A percentile compares a stretch with the other conserved stretches of the same genome.
Conservation (phyloP, 2,888 invertebrate genomes). For the Pyralis farinalis region DNA sequence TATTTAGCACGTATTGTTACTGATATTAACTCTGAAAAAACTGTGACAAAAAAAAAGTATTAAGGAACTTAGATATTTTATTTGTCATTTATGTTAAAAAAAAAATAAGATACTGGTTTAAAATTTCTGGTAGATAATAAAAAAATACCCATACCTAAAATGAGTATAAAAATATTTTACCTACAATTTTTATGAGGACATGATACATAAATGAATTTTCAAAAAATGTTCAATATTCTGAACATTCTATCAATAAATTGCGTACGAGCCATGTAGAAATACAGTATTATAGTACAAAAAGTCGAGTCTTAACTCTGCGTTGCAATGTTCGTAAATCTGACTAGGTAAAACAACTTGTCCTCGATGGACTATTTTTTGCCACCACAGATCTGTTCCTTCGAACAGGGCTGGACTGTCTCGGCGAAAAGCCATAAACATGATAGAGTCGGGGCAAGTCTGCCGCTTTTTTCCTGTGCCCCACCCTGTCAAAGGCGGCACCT, state of each 20-base stretch:
- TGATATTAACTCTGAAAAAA: too few species aligned
- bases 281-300: constrained; percentile 21
- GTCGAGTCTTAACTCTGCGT: constrained; percentile 46
- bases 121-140: too few species aligned
- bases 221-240: neutral
- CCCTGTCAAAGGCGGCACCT: constrained; percentile 49
- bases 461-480: constrained; percentile 71
- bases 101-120: too few species aligned
- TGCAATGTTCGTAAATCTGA: constrained; percentile 68
- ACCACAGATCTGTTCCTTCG: constrained; percentile 76
- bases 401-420: constrained; percentile 71
- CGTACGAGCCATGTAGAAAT: constrained; percentile 5
- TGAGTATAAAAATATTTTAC: too few species aligned
- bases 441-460: constrained; percentile 66
- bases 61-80: too few species aligned
- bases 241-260: constrained; percentile 1
- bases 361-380: constrained; percentile 74
- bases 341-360: constrained; percentile 77
- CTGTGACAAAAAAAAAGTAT: too few species aligned
- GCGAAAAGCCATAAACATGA: constrained; percentile 79
- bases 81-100: too few species aligned
- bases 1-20: too few species aligned
- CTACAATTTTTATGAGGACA: too few species aligned
- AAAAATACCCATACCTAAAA: too few species aligned
- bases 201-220: too few species aligned